phyloP scores from a whole-genome alignment of 2,113 vertebrate species.

The Ceyx margarethae region DNA sequence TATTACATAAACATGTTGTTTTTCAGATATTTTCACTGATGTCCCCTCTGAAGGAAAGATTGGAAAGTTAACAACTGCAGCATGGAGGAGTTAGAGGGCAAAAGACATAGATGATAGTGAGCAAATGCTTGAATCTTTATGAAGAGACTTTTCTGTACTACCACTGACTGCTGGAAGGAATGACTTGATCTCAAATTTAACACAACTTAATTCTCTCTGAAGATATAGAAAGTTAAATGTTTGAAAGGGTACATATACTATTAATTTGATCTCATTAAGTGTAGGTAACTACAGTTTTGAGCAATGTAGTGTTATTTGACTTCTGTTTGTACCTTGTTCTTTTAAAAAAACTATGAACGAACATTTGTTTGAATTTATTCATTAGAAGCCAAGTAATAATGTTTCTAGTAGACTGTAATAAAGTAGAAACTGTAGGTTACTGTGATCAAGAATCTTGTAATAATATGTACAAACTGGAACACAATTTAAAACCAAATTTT shows the following conservation, averaged over 20 bases:
- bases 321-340: background rate
- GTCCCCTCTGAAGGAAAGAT: background rate
- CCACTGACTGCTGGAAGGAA: constrained; percentile 4
- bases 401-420: constrained; percentile 20
- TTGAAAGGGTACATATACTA: constrained; percentile 32
- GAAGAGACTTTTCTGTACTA: background rate
- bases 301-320: background rate
- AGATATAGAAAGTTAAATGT: constrained; percentile 41
- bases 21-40: background rate
- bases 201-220: constrained; percentile 47
- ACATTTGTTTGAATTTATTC: background rate
- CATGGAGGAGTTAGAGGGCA: background rate
- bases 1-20: background rate
- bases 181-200: constrained; percentile 23
- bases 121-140: background rate
- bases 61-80: background rate
- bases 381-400: constrained; percentile 25
- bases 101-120: background rate
- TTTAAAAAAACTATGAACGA: background rate
- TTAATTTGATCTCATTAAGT: constrained; percentile 52
- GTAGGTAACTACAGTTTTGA: constrained; percentile 24
- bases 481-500: background rate
- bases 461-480: background rate
- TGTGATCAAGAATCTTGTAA: background rate
- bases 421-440: background rate